A percentile compares a stretch with the other conserved stretches of the same genome.
These are phyloP conservation scores for Drosophila micromelanica DNA, from an alignment of 1,140 invertebrate genomes.

Conservation along the genomic window DNA sequence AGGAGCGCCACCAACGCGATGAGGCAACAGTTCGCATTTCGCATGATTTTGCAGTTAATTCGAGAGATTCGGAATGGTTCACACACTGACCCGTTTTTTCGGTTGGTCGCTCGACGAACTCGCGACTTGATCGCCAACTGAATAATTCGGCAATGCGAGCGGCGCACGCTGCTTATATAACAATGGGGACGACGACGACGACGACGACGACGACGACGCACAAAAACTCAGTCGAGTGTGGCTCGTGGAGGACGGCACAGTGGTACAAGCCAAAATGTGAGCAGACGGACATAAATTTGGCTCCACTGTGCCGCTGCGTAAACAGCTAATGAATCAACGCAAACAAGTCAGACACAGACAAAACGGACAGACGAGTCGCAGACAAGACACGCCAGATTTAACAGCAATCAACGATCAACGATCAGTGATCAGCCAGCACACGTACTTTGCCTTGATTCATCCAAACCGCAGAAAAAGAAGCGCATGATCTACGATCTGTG, in stretches of 20 bases:
- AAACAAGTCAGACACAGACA: conserved; percentile 43
- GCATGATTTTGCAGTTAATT: conserved; percentile 50
- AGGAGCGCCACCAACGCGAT: conserved; percentile 35
- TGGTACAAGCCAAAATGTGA: conserved; percentile 1
- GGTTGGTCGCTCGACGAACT: conserved; percentile 29
- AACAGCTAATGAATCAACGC: conserved; percentile 65
- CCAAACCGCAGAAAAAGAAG: conserved; percentile 7
- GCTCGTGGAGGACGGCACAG: conserved; percentile 51
- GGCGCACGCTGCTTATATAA: conserved; percentile 82
- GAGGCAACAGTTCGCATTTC: conserved; percentile 56
- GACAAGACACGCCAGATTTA: conserved; percentile 46
- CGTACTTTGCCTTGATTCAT: conserved; percentile 37
- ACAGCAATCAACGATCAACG: conserved; percentile 27
- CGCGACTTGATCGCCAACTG: conserved; percentile 48
- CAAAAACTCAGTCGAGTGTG: conserved; percentile 63
- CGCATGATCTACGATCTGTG: conserved; percentile 24
- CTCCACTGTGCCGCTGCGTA: conserved; percentile 23
- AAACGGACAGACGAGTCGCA: conserved; percentile 26
- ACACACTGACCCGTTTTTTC: conserved; percentile 75
- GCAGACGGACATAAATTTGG: background rate
- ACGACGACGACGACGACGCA: conserved; percentile 43
- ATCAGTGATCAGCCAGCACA: conserved; percentile 9
- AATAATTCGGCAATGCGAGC: conserved; percentile 66
- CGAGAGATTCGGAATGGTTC: conserved; percentile 25
- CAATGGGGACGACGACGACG: conserved; percentile 28